Percentiles rank a stretch among this genome's conserved stretches.
phyloP scores from a whole-genome alignment of 2,113 vertebrate species.

The Lycaon pictus region DNA sequence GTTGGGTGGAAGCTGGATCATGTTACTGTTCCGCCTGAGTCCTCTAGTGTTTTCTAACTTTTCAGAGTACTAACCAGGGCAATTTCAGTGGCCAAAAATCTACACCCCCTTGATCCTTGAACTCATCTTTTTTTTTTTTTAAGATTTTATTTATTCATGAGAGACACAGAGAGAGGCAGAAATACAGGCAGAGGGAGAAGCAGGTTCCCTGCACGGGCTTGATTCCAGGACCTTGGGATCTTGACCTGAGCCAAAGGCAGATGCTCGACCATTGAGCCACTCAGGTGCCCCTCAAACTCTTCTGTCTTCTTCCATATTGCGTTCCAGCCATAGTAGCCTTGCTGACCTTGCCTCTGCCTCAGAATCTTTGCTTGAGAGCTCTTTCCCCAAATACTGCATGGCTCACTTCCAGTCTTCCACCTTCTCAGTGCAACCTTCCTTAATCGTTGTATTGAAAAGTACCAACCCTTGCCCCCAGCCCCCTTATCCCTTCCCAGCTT shows the following conservation, averaged over 20 bases:
- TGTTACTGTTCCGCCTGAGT: not conserved
- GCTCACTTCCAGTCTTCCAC: not conserved
- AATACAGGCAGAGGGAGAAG: too few species aligned
- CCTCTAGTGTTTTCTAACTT: not conserved
- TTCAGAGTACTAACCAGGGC: not conserved
- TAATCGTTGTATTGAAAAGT: not conserved
- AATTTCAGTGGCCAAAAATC: not conserved
- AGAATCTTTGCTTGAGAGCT: not conserved
- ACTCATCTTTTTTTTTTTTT: not conserved
- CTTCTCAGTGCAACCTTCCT: not conserved
- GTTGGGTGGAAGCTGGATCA: not conserved
- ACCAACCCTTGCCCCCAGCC: not conserved
- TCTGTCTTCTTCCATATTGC: not conserved
- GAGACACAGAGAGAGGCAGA: too few species aligned
- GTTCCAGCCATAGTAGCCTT: not conserved
- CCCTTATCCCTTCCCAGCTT: not conserved
- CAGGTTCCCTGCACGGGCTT: too few species aligned
- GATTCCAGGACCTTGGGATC: too few species aligned
- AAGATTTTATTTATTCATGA: too few species aligned
- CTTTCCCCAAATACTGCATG: not conserved
- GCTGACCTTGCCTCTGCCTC: not conserved
- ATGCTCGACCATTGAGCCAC: too few species aligned
- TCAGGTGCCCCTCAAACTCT: too few species aligned
- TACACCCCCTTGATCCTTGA: not conserved
- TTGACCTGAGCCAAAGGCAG: too few species aligned